A percentile compares a stretch with the other conserved stretches of the same genome.
Conservation (phyloP, 2,888 invertebrate genomes). For the Spisula solida region DNA sequence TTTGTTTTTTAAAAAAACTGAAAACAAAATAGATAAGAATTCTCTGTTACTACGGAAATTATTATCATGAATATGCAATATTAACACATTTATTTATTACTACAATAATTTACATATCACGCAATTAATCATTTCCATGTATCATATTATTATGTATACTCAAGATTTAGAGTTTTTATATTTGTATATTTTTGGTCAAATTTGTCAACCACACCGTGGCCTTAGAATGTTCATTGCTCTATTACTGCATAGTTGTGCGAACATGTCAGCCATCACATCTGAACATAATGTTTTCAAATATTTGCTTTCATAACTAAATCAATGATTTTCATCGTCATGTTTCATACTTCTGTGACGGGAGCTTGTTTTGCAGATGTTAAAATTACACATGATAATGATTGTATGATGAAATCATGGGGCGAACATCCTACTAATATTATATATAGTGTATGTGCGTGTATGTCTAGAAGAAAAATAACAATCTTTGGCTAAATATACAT, state of each 20-base stretch:
- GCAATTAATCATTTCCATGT: neutral
- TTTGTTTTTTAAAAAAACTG: neutral
- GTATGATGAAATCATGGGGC: too few species aligned
- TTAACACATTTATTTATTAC: neutral
- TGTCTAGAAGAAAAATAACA: too few species aligned
- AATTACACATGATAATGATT: too few species aligned
- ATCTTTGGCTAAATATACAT: neutral
- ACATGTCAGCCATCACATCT: neutral
- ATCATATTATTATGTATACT: neutral
- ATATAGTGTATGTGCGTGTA: too few species aligned
- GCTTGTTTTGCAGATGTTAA: too few species aligned
- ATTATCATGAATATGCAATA: neutral
- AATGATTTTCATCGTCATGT: too few species aligned
- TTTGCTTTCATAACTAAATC: too few species aligned
- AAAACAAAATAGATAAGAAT: neutral
- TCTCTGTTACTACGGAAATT: neutral
- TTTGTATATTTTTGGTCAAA: neutral
- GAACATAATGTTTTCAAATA: too few species aligned
- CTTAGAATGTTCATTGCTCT: neutral
- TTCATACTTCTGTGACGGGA: too few species aligned
- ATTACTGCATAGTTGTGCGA: neutral
- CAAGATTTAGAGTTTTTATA: neutral
- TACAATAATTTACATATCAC: neutral
- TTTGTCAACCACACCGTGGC: neutral
- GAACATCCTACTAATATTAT: too few species aligned